phyloP scores from a whole-genome alignment of 2,113 vertebrate species.

The Zapus hudsonius region DNA sequence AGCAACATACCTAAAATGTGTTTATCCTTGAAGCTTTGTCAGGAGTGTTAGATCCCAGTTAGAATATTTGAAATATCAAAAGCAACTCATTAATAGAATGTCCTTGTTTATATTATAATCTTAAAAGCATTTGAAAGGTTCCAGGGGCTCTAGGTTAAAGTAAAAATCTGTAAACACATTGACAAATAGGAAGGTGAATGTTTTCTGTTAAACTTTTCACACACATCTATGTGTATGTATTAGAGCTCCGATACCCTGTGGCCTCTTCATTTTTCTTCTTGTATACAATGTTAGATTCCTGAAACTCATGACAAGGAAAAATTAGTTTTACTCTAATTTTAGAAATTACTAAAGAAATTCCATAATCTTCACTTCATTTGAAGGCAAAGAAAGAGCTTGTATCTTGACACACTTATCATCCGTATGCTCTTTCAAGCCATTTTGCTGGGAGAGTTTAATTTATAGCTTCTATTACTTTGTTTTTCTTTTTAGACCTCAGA shows the following conservation, averaged over 20 bases:
- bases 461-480: conserved; percentile 63
- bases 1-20: background rate
- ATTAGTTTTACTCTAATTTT: conserved; percentile 52
- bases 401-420: conserved; percentile 33
- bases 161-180: background rate
- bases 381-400: conserved; percentile 48
- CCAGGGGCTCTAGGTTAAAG: background rate
- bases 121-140: background rate
- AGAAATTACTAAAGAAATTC: conserved; percentile 35
- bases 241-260: background rate
- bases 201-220: background rate
- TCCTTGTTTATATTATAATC: background rate
- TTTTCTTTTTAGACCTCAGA: conserved; percentile 68
- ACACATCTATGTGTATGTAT: background rate
- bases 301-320: conserved; percentile 41
- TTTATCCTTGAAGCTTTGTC: background rate
- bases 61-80: background rate
- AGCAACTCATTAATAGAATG: background rate
- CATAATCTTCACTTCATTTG: background rate
- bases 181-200: background rate
- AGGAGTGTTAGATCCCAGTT: background rate
- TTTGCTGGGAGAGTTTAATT: conserved; percentile 65
- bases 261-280: background rate
- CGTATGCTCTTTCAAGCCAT: background rate
- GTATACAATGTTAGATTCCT: background rate